These are phyloP conservation scores for Agrotis puta DNA, from an alignment of 2,888 invertebrate genomes.

Conservation along the genomic window DNA sequence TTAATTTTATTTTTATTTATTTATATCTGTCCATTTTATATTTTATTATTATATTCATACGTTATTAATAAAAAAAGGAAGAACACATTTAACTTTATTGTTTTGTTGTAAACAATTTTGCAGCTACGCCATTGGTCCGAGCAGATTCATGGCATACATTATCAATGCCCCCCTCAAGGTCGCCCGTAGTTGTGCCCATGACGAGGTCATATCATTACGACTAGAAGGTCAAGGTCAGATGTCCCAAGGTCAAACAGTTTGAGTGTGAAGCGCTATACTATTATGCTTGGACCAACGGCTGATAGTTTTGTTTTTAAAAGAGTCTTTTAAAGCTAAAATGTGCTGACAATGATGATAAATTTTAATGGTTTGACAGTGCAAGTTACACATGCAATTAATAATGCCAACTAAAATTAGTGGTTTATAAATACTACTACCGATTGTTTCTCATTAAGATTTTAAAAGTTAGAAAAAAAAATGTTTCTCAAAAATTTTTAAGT, in stretches of 20 bases:
- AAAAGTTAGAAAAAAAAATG: too few species aligned
- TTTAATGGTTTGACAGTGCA: conserved; percentile 45
- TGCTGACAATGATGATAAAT: conserved; percentile 29
- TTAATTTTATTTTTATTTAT: conserved; percentile 7
- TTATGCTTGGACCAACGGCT: conserved; percentile 89
- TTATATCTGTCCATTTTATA: conserved; percentile 10
- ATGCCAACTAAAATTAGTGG: conserved; percentile 19
- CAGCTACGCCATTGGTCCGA: conserved; percentile 91
- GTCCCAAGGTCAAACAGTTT: conserved; percentile 72
- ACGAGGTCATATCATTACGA: conserved; percentile 73
- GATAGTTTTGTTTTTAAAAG: conserved; percentile 64
- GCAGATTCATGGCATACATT: conserved; percentile 90
- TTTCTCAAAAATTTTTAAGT: too few species aligned
- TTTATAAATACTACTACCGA: background rate
- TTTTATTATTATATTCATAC: conserved; percentile 19
- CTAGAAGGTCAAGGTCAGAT: conserved; percentile 74
- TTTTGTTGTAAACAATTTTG: conserved; percentile 68
- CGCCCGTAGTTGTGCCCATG: conserved; percentile 84
- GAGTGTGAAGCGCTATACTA: conserved; percentile 76
- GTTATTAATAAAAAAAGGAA: background rate
- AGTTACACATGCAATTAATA: conserved; percentile 12
- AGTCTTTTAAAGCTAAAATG: conserved; percentile 51
- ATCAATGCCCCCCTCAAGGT: conserved; percentile 89
- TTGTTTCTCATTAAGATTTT: too few species aligned
- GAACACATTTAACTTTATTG: background rate